Evolutionary conservation across 2,113 vertebrate species (phyloP).

Genomic region (Aythya baeri): DNA sequence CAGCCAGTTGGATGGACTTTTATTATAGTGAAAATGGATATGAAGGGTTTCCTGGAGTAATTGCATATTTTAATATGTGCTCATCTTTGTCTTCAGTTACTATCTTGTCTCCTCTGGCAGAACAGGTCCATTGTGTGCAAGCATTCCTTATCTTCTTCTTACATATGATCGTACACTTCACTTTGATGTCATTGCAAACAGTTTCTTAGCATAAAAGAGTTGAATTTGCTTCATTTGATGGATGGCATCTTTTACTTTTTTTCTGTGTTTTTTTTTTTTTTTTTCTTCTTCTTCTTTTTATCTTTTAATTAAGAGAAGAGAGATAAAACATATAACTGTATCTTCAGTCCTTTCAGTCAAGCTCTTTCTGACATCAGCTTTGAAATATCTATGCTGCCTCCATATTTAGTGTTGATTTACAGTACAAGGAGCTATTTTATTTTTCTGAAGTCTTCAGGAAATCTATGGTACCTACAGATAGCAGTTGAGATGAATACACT

Average conservation of each 20-base stretch:
- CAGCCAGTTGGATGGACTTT: neutral
- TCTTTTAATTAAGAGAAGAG: neutral
- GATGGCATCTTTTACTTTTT: neutral
- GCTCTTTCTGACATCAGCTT: neutral
- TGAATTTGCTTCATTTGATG: neutral
- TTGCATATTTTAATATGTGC: neutral
- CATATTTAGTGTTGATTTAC: neutral
- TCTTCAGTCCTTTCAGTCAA: neutral
- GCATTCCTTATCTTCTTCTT: neutral
- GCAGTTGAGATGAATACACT: neutral
- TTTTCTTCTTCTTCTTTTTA: neutral
- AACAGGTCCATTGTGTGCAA: neutral
- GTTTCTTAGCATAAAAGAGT: neutral
- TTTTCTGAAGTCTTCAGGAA: neutral
- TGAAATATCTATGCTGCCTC: neutral
- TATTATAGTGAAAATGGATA: neutral
- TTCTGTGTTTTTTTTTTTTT: neutral
- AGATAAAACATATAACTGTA: neutral
- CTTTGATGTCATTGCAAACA: neutral
- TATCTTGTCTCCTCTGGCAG: neutral
- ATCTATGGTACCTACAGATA: neutral
- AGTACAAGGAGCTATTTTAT: neutral
- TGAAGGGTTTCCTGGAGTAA: neutral
- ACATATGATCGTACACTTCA: neutral
- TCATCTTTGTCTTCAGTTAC: neutral